Evolutionary conservation across 2,113 vertebrate genomes (phyloP), one percentile per base, ranked within the genome.

Genomic region (Phalacrocorax pelagicus): DNA sequence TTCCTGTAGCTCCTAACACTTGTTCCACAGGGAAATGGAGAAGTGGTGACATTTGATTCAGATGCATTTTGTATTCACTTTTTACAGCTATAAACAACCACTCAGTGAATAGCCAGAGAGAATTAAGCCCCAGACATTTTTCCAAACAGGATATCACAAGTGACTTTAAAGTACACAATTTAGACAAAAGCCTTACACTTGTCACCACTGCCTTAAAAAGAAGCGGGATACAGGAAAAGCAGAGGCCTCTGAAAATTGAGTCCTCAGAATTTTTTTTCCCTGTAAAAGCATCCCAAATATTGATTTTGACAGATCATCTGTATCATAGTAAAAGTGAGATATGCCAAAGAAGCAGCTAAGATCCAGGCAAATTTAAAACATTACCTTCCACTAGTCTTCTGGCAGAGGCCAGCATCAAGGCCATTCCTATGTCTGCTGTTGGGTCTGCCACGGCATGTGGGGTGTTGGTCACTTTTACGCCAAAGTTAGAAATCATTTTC

Each of bases 401-500:
- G 51, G 99, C 99, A 8, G 98, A 98, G 8, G 98, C 98, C 72
- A 99, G 96, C 63, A 99, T 97, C 84, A 99, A 93, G 58, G 96
- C 98, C 98, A 99, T 98, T 38, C 96, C 99, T 6, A 98, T 94
- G 47, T 99, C 98, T 26, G 99, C 99, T 8, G 98, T 99, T 63
- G 98, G 88, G 32, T 95, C 94, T 1, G 96, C 97, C 73, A 99
- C 98, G 0, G 98, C 98, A 0, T 92, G 92, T 0, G 98, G 99
- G 2, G 98, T 99, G 97, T 98, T 98, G 95, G 98, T 93, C 83
- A 98, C 97, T 97, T 98, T 99, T 55, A 99, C 96, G 0, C 98
- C 98, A 30, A 97, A 98, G 67, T 87, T 97, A 21, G 86, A 94
- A 42, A 99, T 97, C 94, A 98, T 95, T 12, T 97, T 96, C 94